Percentiles rank a stretch among this genome's conserved stretches.
These are phyloP conservation scores for Allobates femoralis DNA, from an alignment of 2,797 vertebrate species.

Conservation along the genomic window DNA sequence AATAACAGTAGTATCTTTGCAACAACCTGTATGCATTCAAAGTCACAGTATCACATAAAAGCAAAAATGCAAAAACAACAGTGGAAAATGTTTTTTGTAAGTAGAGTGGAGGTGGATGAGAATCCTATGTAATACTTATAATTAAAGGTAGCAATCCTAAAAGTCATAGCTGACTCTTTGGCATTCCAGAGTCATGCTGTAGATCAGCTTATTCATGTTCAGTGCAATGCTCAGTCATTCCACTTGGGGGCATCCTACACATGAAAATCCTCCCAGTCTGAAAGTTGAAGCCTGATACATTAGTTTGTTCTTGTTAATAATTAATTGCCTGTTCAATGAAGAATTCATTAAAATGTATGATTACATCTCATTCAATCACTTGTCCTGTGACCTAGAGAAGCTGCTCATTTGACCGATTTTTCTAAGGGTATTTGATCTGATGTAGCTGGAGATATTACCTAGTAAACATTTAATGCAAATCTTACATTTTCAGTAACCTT, in stretches of 20 bases:
- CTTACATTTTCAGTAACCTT: background rate
- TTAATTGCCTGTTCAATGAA: conserved; percentile 54
- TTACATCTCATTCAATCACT: conserved; percentile 51
- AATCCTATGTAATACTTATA: no score
- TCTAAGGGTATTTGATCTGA: background rate
- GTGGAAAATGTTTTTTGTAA: no score
- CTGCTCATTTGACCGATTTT: conserved; percentile 24
- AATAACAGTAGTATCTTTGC: no score
- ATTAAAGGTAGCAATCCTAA: no score
- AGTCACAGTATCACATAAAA: no score
- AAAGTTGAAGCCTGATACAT: background rate
- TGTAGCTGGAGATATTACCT: conserved; percentile 1
- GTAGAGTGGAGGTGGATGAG: no score
- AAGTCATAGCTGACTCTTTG: no score
- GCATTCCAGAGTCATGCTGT: background rate
- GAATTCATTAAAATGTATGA: conserved; percentile 57
- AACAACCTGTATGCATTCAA: no score
- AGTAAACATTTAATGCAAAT: conserved; percentile 14
- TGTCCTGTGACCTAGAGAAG: conserved; percentile 41
- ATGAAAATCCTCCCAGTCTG: conserved; percentile 18
- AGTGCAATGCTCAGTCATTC: conserved; percentile 17
- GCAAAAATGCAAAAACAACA: no score
- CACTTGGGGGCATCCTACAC: conserved; percentile 53
- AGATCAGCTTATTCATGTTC: background rate
- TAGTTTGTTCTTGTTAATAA: conserved; percentile 50